phyloP scores from a whole-genome alignment of 2,113 vertebrate genomes.

The Gymnobelideus leadbeateri region DNA sequence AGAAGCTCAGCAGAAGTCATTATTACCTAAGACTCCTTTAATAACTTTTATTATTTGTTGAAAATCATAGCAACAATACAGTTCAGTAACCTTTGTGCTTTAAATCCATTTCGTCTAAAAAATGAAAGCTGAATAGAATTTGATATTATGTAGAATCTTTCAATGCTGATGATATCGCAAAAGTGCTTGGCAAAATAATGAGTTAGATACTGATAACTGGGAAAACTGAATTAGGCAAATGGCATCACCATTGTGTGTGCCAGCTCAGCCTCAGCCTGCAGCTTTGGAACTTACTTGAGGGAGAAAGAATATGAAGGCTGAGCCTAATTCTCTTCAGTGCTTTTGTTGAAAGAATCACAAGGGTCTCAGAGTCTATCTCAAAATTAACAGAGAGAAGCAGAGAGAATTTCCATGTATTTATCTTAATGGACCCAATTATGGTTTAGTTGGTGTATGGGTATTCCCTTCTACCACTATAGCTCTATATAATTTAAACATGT shows the following conservation, averaged over 20 bases:
- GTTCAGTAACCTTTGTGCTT: constrained; percentile 73
- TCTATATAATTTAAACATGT: neutral
- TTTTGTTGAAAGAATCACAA: neutral
- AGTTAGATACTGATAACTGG: neutral
- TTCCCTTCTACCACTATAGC: neutral
- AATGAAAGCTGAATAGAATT: constrained; percentile 69
- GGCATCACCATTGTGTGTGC: neutral
- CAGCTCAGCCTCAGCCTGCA: neutral
- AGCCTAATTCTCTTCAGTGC: neutral
- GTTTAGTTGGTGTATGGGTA: neutral
- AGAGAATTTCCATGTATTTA: neutral
- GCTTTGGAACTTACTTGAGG: neutral
- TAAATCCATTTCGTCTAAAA: constrained; percentile 75
- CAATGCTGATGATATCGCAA: constrained; percentile 4
- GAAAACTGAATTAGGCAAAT: neutral
- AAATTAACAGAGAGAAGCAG: neutral
- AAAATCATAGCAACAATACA: constrained; percentile 76
- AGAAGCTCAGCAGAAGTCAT: constrained; percentile 55
- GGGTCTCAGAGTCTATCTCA: neutral
- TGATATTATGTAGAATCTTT: constrained; percentile 50
- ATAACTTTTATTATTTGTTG: constrained; percentile 81
- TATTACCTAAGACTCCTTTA: constrained; percentile 73
- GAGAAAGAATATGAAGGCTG: neutral
- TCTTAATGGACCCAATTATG: neutral
- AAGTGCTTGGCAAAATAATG: constrained; percentile 43